phyloP scores from a whole-genome alignment of 2,113 vertebrate species.

The Megaceryle torquata region DNA sequence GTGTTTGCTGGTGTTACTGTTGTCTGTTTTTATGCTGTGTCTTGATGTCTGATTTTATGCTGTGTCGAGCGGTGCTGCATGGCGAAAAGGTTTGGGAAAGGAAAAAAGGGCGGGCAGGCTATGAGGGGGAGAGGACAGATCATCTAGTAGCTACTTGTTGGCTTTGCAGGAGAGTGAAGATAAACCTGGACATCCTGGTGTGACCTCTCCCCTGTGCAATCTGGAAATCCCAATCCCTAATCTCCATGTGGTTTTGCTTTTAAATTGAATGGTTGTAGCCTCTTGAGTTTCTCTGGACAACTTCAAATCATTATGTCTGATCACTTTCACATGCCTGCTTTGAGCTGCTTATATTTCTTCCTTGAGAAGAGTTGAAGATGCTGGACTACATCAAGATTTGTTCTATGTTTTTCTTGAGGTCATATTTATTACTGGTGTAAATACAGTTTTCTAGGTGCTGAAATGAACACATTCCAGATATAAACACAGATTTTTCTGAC shows the following conservation, averaged over 20 bases:
- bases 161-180: background rate
- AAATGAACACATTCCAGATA: background rate
- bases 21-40: background rate
- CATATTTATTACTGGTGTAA: background rate
- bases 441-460: background rate
- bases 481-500: background rate
- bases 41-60: background rate
- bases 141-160: background rate
- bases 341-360: background rate
- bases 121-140: background rate
- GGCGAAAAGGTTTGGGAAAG: background rate
- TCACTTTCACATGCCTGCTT: background rate
- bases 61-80: background rate
- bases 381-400: background rate
- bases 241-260: slow-evolving; percentile 26
- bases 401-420: background rate
- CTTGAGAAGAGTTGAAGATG: background rate
- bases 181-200: background rate
- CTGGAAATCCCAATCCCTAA: background rate
- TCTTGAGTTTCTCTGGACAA: background rate
- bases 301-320: background rate
- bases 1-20: background rate
- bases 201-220: background rate
- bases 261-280: background rate
- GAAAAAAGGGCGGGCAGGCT: background rate